Conservation (phyloP, 2,113 vertebrate species). For the Bettongia penicillata region DNA sequence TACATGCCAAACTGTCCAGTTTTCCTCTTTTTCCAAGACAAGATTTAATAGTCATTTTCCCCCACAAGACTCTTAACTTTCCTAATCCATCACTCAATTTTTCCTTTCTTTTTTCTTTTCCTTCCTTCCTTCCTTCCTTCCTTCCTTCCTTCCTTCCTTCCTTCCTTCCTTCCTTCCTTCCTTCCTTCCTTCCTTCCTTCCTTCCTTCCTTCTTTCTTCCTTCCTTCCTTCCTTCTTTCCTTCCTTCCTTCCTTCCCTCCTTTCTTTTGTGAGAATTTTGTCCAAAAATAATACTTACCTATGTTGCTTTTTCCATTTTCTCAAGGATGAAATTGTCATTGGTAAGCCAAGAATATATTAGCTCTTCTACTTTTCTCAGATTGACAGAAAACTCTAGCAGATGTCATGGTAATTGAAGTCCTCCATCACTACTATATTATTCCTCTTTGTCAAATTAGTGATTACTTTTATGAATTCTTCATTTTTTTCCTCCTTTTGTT, state of each 20-base stretch:
- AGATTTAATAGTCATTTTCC: too few relatives aligned
- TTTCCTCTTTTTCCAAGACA: too few relatives aligned
- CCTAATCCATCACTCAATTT: too few relatives aligned
- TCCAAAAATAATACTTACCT: not conserved
- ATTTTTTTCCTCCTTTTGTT: not conserved
- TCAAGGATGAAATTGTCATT: not conserved
- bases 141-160: too few relatives aligned
- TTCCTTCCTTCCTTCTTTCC: too few relatives aligned
- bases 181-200: too few relatives aligned
- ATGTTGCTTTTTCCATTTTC: not conserved
- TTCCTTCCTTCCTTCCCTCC: too few relatives aligned
- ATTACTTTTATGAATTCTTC: not conserved
- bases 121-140: not conserved
- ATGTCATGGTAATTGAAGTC: not conserved
- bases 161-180: too few relatives aligned
- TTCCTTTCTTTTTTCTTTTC: not conserved
- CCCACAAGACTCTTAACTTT: too few relatives aligned
- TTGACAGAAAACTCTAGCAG: not conserved
- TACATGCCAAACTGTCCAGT: too few relatives aligned
- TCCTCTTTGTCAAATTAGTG: not conserved
- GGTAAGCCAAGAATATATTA: not conserved
- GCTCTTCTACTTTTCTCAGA: not conserved
- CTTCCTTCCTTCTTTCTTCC: too few relatives aligned
- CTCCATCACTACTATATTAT: not conserved
- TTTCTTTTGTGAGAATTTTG: not conserved